Evolutionary conservation across 2,113 vertebrate species (phyloP).

Genomic region (Coturnix japonica): DNA sequence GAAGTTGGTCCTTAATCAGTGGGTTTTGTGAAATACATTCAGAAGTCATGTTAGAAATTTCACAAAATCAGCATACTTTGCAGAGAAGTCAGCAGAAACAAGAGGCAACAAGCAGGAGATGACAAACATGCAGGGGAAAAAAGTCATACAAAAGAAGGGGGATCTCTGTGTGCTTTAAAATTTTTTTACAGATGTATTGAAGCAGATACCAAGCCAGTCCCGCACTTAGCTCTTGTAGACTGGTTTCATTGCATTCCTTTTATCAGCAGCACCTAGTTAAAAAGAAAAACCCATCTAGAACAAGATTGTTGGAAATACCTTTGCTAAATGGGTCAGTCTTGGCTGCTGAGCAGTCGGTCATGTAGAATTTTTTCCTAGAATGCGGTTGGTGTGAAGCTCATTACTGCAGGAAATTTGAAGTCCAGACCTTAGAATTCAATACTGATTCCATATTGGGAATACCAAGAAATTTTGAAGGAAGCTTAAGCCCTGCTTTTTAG

Average conservation of each 20-base stretch:
- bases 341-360: background rate
- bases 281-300: background rate
- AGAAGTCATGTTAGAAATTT: background rate
- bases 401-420: background rate
- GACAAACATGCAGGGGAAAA: rapidly evolving
- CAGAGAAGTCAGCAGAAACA: background rate
- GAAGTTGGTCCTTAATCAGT: background rate
- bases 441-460: background rate
- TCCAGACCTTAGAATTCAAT: background rate
- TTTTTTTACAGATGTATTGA: background rate
- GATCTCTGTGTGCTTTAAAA: background rate
- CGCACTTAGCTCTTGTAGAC: background rate
- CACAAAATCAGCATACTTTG: background rate
- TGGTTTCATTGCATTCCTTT: background rate
- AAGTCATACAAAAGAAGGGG: background rate
- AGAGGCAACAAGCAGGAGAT: background rate
- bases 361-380: background rate
- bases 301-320: background rate
- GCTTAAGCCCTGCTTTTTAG: background rate
- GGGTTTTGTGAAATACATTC: background rate
- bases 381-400: background rate
- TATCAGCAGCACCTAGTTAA: background rate
- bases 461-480: background rate
- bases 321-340: background rate
- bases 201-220: background rate